Percentiles rank a stretch among this genome's conserved stretches.
Evolutionary conservation across 2,113 vertebrate species (phyloP).

Genomic region (Ia io): DNA sequence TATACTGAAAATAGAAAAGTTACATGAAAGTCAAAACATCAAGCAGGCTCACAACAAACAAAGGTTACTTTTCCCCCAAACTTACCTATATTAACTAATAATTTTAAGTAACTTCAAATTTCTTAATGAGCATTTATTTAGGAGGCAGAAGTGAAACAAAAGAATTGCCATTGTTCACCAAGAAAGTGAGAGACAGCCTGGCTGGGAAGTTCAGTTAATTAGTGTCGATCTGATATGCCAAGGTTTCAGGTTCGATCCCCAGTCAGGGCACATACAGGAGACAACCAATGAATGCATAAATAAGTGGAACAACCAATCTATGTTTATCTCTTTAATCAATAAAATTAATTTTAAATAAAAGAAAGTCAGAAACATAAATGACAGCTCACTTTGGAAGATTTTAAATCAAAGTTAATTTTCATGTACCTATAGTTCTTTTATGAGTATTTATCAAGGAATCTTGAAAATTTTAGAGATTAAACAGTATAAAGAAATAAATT

Average conservation of each 20-base stretch:
- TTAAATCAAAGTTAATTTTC: constrained; percentile 40
- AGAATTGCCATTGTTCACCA: not conserved
- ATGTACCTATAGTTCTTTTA: not conserved
- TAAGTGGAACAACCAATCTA: not conserved
- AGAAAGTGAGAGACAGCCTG: not conserved
- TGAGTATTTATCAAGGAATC: not conserved
- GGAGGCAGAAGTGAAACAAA: constrained; percentile 25
- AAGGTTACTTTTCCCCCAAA: not conserved
- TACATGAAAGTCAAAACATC: not conserved
- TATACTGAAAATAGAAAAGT: constrained; percentile 9
- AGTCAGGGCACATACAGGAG: not conserved
- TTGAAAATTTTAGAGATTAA: not conserved
- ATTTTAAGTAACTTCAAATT: constrained; percentile 10
- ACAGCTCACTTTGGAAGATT: not conserved
- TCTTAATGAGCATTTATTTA: not conserved
- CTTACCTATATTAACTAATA: not conserved
- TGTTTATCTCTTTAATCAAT: not conserved
- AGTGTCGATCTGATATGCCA: not conserved
- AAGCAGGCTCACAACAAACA: constrained; percentile 4
- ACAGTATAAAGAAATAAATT: not conserved
- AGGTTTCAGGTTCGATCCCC: not conserved
- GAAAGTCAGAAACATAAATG: constrained; percentile 27
- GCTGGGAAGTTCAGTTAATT: not conserved
- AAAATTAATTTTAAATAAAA: not conserved
- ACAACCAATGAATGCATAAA: not conserved